Conservation (phyloP, 2,888 invertebrate genomes). For the Didymodactylos carnosus region DNA sequence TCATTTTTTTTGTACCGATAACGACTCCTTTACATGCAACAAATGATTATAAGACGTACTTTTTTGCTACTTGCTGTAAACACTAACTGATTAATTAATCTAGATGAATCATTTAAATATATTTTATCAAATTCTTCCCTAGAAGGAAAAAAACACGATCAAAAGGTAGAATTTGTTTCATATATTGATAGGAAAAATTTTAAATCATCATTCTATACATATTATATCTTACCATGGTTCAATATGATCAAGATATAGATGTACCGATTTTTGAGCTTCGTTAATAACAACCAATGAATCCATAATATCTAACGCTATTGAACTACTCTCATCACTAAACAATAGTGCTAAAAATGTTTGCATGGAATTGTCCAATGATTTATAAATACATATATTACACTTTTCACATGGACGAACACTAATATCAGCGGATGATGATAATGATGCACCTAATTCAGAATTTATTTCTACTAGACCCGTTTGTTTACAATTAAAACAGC, state of each 20-base stretch:
- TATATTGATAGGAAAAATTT: too few species aligned
- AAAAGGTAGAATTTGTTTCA: too few species aligned
- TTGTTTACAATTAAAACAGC: neutral
- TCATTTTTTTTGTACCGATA: too few species aligned
- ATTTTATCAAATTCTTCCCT: neutral
- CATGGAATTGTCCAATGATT: neutral
- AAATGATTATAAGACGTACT: too few species aligned
- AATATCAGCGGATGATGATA: neutral
- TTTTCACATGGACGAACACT: neutral
- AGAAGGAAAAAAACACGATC: too few species aligned
- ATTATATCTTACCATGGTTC: neutral
- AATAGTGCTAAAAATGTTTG: neutral
- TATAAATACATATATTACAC: neutral
- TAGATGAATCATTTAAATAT: neutral
- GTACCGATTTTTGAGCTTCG: neutral
- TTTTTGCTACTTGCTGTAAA: neutral
- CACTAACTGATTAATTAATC: neutral
- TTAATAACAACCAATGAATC: neutral
- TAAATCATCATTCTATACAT: neutral
- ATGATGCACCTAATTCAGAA: too few species aligned
- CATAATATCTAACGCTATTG: neutral
- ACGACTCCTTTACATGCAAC: too few species aligned
- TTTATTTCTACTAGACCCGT: neutral
- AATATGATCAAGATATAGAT: conserved; percentile 1
- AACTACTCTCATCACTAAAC: neutral